phyloP scores from a whole-genome alignment of 2,888 invertebrate species.

The Drepana falcataria region DNA sequence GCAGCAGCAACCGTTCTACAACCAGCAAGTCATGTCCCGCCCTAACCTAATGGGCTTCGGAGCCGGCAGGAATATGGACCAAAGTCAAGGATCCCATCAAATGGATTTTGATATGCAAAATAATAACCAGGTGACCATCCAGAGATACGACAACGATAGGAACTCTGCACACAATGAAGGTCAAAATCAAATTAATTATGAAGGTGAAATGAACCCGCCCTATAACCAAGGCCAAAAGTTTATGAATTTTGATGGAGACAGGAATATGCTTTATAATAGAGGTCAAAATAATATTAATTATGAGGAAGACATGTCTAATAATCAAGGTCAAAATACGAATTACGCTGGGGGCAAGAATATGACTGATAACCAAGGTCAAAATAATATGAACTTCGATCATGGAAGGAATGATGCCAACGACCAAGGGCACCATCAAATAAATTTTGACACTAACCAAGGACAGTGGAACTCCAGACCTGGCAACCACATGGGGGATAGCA shows the following conservation, averaged over 20 bases:
- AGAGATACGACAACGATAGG: neutral
- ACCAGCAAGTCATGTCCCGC: neutral
- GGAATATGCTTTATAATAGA: conserved; percentile 2
- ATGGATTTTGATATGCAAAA: neutral
- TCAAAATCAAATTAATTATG: neutral
- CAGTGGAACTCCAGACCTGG: conserved; percentile 17
- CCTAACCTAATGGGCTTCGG: neutral
- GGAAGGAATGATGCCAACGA: neutral
- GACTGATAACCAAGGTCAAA: neutral
- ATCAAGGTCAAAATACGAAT: neutral
- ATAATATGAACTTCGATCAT: neutral
- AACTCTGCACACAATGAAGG: too few relatives aligned
- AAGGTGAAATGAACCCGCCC: conserved; percentile 5
- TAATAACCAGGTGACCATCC: neutral
- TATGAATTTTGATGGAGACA: conserved; percentile 10
- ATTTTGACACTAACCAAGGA: conserved; percentile 6
- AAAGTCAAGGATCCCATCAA: neutral
- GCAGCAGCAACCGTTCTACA: neutral
- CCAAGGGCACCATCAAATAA: neutral
- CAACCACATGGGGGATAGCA: conserved; percentile 12
- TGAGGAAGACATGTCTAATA: neutral
- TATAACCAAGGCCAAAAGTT: conserved; percentile 8
- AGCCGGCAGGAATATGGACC: neutral
- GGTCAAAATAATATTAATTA: neutral
- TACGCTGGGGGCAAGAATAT: neutral